phyloP scores from a whole-genome alignment of 1,140 invertebrate genomes.

The Seison nebaliae region DNA sequence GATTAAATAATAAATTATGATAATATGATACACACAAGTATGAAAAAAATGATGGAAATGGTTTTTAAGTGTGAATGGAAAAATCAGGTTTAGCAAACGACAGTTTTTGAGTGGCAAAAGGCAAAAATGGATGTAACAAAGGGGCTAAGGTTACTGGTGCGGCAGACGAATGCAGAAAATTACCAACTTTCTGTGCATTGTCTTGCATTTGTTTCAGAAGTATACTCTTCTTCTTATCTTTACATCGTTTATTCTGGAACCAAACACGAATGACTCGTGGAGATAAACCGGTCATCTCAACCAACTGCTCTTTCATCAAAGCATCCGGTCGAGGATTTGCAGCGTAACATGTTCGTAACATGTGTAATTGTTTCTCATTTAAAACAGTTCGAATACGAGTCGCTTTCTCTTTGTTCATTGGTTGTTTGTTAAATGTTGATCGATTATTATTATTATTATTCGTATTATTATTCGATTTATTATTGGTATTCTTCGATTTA shows the following conservation, averaged over 20 bases:
- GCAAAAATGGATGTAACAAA: too few species aligned
- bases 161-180: background rate
- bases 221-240: constrained; percentile 89
- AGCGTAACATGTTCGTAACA: constrained; percentile 58
- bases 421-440: background rate
- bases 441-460: constrained; percentile 1
- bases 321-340: constrained; percentile 90
- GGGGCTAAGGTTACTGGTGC: too few species aligned
- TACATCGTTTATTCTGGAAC: constrained; percentile 95
- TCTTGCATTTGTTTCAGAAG: constrained; percentile 86
- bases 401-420: constrained; percentile 40
- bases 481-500: background rate
- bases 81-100: background rate
- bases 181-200: constrained; percentile 52
- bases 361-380: constrained; percentile 92
- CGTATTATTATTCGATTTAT: background rate
- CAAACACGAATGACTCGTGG: constrained; percentile 83
- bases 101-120: too few species aligned
- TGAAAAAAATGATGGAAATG: background rate
- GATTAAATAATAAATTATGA: background rate
- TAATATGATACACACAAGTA: background rate
- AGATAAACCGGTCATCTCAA: constrained; percentile 85
- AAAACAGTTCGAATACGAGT: constrained; percentile 84
- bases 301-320: constrained; percentile 92
- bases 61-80: too few species aligned